Conservation (phyloP, 2,113 vertebrate species). For the Alligator mississippiensis region DNA sequence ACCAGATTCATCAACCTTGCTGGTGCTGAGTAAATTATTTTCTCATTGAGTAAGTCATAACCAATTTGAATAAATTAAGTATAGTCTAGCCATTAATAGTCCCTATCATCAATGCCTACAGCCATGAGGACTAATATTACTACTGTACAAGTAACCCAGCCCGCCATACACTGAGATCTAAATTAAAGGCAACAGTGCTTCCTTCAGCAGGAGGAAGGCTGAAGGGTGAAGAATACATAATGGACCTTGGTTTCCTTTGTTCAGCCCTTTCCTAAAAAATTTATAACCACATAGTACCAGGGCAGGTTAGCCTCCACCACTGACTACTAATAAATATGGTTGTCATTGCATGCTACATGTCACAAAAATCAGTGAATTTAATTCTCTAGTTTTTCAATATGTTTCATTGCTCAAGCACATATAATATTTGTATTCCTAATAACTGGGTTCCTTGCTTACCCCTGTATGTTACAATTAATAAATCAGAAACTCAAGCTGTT, state of each 20-base stretch:
- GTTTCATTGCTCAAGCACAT: not conserved
- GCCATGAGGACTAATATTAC: not conserved
- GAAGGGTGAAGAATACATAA: not conserved
- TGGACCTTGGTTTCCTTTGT: not conserved
- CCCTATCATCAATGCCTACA: constrained; percentile 7
- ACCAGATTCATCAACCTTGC: not conserved
- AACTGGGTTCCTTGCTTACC: not conserved
- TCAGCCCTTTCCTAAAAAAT: not conserved
- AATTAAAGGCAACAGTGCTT: not conserved
- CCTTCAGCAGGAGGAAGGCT: not conserved
- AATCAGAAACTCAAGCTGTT: not conserved
- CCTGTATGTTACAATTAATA: not conserved
- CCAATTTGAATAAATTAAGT: constrained; percentile 29
- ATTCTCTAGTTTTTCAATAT: not conserved
- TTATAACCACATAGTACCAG: not conserved
- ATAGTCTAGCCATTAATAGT: not conserved
- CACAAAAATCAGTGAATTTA: not conserved
- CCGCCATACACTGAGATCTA: not conserved
- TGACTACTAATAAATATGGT: not conserved
- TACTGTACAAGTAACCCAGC: not conserved
- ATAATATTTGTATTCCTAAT: not conserved
- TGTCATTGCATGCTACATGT: not conserved
- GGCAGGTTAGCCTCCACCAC: not conserved
- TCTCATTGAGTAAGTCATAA: not conserved
- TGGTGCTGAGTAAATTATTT: constrained; percentile 4